These are phyloP conservation scores for Microchrysa polita DNA, from an alignment of 2,888 invertebrate species.

Conservation along the genomic window DNA sequence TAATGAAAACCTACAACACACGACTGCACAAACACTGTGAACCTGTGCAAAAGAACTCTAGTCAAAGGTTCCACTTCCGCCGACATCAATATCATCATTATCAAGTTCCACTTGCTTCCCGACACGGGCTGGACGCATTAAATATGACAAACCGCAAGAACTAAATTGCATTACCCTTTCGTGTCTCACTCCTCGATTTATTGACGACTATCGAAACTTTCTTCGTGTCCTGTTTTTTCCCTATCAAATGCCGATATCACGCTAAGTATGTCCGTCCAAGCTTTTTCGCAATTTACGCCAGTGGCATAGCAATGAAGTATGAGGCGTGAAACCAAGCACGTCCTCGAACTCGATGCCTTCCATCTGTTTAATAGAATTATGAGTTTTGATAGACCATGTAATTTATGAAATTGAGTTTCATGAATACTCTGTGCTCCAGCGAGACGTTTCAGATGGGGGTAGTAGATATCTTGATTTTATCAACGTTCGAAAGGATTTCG, in stretches of 20 bases:
- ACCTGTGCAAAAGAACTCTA: no score
- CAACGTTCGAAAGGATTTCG: no score
- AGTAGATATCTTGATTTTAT: not conserved
- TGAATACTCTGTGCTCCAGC: conserved; percentile 21
- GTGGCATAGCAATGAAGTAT: not conserved
- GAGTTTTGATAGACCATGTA: conserved; percentile 38
- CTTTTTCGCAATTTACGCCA: conserved; percentile 5
- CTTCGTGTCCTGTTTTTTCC: no score
- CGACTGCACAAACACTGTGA: no score
- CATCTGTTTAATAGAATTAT: conserved; percentile 44
- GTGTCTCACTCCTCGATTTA: not conserved
- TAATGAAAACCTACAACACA: not conserved
- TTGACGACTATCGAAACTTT: not conserved
- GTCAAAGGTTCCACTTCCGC: no score
- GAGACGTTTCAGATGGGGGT: not conserved
- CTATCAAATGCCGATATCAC: not conserved
- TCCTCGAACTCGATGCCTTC: conserved; percentile 7
- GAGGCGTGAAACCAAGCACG: conserved; percentile 33
- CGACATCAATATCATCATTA: no score
- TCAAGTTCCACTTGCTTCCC: no score
- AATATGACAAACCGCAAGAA: not conserved
- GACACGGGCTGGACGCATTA: not conserved
- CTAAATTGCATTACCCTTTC: not conserved
- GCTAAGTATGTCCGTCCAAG: conserved; percentile 1
- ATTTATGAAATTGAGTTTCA: conserved; percentile 45